phyloP scores from a whole-genome alignment of 1,140 invertebrate genomes.

The Cepaea nemoralis region DNA sequence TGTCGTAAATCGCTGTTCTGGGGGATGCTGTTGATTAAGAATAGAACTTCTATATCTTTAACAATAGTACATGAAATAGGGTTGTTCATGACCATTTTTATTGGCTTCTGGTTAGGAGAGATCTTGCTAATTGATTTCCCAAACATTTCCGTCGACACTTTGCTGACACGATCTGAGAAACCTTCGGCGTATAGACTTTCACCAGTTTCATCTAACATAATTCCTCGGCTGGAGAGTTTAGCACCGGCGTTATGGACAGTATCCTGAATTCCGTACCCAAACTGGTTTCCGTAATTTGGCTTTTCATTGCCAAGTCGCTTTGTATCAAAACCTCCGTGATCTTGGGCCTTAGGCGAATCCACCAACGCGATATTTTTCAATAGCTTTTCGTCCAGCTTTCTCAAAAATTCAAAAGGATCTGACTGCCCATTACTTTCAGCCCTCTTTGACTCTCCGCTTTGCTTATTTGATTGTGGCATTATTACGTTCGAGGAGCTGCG shows the following conservation, averaged over 20 bases:
- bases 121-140: neutral
- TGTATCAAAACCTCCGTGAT: neutral
- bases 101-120: neutral
- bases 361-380: neutral
- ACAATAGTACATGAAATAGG: neutral
- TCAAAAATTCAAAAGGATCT: neutral
- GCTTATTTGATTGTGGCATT: neutral
- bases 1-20: constrained; percentile 20
- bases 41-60: constrained; percentile 17
- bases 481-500: neutral
- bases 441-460: neutral
- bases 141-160: constrained; percentile 15
- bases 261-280: neutral
- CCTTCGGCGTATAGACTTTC: constrained; percentile 2
- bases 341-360: neutral
- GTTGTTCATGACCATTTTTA: neutral
- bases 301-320: neutral
- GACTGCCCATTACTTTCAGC: neutral
- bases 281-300: neutral
- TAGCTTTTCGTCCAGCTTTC: neutral
- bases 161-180: constrained; percentile 6
- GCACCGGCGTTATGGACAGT: neutral
- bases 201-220: neutral
- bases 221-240: neutral
- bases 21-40: neutral